Base-by-base conservation (phyloP, 2,797 vertebrate genomes). In the Rhynchonycteris naso region DNA sequence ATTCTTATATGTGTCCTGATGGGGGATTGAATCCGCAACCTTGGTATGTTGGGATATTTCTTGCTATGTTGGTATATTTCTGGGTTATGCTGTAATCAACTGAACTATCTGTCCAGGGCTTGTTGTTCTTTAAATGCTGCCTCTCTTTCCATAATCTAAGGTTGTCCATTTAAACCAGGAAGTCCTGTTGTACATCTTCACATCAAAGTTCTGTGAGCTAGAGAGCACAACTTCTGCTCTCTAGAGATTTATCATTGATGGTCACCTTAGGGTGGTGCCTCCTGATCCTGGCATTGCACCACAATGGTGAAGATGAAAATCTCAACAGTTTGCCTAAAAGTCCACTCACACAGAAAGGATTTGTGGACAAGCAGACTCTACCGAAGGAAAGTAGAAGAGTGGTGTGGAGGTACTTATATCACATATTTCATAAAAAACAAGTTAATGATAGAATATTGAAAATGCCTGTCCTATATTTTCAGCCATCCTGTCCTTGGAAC, bases 201-300 rank as follows among this genome's bases (percentile, higher is more conserved):
- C 15, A 65, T 75, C 30, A 59, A 47, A 87, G 72, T 80, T 87
- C 75, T 35, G 21, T 56, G 19, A 75, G 75, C 13, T 38, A 76
- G 24, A 66, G 79, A 72, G 52, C 50, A 92, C 28, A 84, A 16
- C 22, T 47, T 82, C 38, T 35, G n/a, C 2, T 86, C 26, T 26
- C 75, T n/a, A 81, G 54, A 54, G 52, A 61, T 91, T 92, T 93
- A 61, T 16, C 68, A 59, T 93, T 91, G 47, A 66, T 66, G 63
- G 22, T 54, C 79, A 28, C 15, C 24, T 75, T 74, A 38, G 13
- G 11, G 7, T 35, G 30, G 56, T 54, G n/a, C 14, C 26, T 82
- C 18, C 65, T 2, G 33, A 82, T 91, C 28, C 63, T 72, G 63
- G 30, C 14, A 28, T 52, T 56, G 61, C 1, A 78, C 30, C 52